phyloP scores from a whole-genome alignment of 2,888 invertebrate species.

The Lepidocyrtinus sp. region DNA sequence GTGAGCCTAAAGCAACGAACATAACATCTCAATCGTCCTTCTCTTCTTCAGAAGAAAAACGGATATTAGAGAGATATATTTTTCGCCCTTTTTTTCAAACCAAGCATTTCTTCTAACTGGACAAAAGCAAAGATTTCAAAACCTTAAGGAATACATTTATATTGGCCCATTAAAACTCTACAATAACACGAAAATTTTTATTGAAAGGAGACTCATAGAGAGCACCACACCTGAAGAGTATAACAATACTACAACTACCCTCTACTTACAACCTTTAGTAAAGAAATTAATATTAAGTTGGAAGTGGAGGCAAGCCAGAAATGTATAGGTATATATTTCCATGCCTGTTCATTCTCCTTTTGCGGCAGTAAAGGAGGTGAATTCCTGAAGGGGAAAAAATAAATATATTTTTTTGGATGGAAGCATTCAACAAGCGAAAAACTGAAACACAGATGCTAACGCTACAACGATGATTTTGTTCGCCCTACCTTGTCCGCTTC shows the following conservation, averaged over 20 bases:
- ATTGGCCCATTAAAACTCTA: conserved; percentile 37
- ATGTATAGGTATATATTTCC: conserved; percentile 1
- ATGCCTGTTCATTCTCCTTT: conserved; percentile 18
- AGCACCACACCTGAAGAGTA: conserved; percentile 44
- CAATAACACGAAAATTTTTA: conserved; percentile 1
- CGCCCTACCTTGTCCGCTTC: conserved; percentile 53
- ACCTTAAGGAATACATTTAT: conserved; percentile 20
- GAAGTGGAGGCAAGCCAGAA: neutral
- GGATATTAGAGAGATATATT: conserved; percentile 43
- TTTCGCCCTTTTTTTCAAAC: conserved; percentile 25
- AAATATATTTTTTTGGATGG: conserved; percentile 22
- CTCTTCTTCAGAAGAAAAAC: conserved; percentile 28
- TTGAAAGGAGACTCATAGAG: too few species aligned
- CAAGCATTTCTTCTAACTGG: conserved; percentile 39
- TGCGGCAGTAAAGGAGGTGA: conserved; percentile 46
- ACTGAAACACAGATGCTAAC: conserved; percentile 50
- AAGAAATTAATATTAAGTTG: too few species aligned
- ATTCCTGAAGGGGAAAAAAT: conserved; percentile 52
- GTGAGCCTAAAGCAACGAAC: neutral
- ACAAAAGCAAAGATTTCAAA: conserved; percentile 33
- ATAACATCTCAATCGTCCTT: conserved; percentile 52
- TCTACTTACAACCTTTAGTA: too few species aligned
- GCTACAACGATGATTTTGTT: conserved; percentile 56
- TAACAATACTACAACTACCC: too few species aligned
- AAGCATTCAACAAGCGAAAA: conserved; percentile 16